Conservation (phyloP, 2,888 invertebrate genomes). For the Noctua janthe region DNA sequence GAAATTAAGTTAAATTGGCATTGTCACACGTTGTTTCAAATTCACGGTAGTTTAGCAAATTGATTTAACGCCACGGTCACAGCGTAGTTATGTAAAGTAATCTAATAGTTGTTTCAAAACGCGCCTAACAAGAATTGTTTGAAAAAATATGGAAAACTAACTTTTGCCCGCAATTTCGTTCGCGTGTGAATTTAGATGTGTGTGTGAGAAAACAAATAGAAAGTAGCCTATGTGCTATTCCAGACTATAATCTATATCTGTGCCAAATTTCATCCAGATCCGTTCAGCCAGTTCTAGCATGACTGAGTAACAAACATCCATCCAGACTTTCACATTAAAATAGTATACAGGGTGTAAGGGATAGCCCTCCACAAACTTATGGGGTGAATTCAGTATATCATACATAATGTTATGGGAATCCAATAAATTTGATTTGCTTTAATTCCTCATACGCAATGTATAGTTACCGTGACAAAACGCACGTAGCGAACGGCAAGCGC, state of each 20-base stretch:
- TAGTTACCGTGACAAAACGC: too few species aligned
- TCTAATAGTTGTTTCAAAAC: conserved; percentile 32
- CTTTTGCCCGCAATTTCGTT: neutral
- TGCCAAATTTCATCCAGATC: neutral
- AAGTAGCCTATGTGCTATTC: too few species aligned
- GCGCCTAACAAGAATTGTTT: conserved; percentile 5
- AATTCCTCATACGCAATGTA: too few species aligned
- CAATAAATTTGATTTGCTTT: too few species aligned
- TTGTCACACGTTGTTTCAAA: conserved; percentile 49
- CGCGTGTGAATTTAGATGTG: neutral
- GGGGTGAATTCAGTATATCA: too few species aligned
- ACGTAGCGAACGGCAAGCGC: too few species aligned
- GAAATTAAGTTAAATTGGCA: conserved; percentile 35
- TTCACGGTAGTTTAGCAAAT: conserved; percentile 48
- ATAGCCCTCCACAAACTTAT: too few species aligned
- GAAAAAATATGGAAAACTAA: neutral
- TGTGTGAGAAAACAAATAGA: neutral
- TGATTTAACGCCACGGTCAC: conserved; percentile 47
- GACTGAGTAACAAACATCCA: neutral
- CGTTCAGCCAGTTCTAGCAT: neutral
- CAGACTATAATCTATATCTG: neutral
- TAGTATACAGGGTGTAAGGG: too few species aligned
- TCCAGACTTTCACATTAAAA: neutral
- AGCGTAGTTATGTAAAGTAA: conserved; percentile 24
- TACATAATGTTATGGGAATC: too few species aligned